phyloP scores from a whole-genome alignment of 2,797 vertebrate genomes.

The Chaetodon trifasciatus region DNA sequence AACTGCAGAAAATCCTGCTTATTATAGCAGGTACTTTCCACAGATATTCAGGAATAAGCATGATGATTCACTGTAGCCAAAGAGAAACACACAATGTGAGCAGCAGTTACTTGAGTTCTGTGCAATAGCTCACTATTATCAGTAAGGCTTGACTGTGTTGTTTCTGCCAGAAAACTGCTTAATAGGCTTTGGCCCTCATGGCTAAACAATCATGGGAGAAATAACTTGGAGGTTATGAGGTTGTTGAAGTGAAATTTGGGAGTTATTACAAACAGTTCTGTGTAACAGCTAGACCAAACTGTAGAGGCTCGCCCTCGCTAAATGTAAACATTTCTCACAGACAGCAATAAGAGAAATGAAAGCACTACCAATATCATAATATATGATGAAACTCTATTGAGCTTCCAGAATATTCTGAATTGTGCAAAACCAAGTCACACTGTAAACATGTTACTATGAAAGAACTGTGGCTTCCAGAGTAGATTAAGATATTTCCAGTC shows the following conservation, averaged over 20 bases:
- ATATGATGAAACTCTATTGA: background rate
- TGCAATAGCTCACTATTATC: conserved; percentile 54
- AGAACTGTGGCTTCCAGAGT: conserved; percentile 9
- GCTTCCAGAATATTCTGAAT: background rate
- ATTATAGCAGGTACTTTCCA: conserved; percentile 86
- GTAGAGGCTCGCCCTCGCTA: background rate
- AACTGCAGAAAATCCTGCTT: conserved; percentile 77
- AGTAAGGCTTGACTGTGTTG: conserved; percentile 66
- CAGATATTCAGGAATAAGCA: conserved; percentile 82
- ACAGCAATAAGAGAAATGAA: background rate
- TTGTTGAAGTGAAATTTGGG: conserved; percentile 57
- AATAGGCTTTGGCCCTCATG: conserved; percentile 56
- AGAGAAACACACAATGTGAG: conserved; percentile 77
- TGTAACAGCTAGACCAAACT: conserved; percentile 25
- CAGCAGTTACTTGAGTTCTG: conserved; percentile 64
- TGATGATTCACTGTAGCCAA: conserved; percentile 74
- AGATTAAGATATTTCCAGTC: conserved; percentile 50
- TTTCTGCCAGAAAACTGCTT: conserved; percentile 71
- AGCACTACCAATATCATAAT: background rate
- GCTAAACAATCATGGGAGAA: conserved; percentile 72
- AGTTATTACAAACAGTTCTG: conserved; percentile 50
- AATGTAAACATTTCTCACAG: conserved; percentile 36
- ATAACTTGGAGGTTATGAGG: conserved; percentile 57
- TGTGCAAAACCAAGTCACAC: background rate
- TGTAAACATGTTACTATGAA: conserved; percentile 8